Evolutionary conservation across 92 coral and sea anemone genomes (phyloP).

Genomic region (Paramuricea clavata): DNA sequence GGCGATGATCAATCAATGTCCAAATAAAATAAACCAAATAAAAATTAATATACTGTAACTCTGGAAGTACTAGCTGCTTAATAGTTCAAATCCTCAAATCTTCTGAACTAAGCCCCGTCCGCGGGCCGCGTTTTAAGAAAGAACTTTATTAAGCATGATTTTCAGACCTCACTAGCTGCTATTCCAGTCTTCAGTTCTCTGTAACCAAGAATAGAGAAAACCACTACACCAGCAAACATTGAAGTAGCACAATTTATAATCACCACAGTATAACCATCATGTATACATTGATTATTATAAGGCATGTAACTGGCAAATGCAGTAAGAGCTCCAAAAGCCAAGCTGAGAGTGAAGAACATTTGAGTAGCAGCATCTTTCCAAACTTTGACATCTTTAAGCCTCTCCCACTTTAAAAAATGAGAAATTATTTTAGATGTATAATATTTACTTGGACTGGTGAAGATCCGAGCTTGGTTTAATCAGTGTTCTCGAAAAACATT

Average conservation of each 20-base stretch:
- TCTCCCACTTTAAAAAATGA: constrained; percentile 70
- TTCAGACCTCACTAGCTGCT: constrained; percentile 80
- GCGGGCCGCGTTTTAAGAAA: too few species aligned
- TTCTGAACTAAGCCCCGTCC: too few species aligned
- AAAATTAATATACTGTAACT: too few species aligned
- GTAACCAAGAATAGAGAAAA: constrained; percentile 95
- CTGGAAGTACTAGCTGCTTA: too few species aligned
- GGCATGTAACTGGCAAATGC: constrained; percentile 99
- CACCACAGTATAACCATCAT: constrained; percentile 92
- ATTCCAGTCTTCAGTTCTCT: constrained; percentile 88
- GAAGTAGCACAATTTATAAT: constrained; percentile 95
- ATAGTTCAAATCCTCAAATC: too few species aligned
- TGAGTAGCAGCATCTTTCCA: constrained; percentile 99
- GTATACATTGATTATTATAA: constrained; percentile 87
- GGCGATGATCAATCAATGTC: too few species aligned
- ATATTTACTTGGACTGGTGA: too few species aligned
- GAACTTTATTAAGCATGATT: not conserved
- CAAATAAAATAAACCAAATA: too few species aligned
- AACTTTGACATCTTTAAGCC: constrained; percentile 81
- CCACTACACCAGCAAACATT: constrained; percentile 97
- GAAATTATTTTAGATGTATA: too few species aligned
- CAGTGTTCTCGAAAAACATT: too few species aligned
- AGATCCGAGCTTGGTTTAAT: too few species aligned
- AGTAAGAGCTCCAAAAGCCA: constrained; percentile 97
- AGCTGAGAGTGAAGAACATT: constrained; percentile 97